Conservation (phyloP, 2,888 invertebrate species). For the Laspeyria flexula region DNA sequence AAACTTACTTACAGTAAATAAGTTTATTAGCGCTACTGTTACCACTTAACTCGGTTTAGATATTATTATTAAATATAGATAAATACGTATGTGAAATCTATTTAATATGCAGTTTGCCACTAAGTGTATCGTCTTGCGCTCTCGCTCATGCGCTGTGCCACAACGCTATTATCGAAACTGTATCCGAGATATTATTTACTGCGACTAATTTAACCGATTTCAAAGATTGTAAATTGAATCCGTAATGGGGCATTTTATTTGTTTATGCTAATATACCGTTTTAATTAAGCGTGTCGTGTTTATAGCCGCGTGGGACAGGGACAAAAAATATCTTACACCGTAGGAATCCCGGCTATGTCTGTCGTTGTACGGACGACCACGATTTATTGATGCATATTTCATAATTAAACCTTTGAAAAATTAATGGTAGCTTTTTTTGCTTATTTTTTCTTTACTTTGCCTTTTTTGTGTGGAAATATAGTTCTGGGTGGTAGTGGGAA, state of each 20-base stretch:
- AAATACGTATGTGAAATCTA: too few species aligned
- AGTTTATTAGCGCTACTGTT: too few species aligned
- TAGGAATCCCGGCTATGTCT: conserved; percentile 63
- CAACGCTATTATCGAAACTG: conserved; percentile 66
- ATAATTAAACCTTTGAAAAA: conserved; percentile 72
- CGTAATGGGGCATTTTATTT: conserved; percentile 85
- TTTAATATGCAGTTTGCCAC: too few species aligned
- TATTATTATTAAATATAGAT: too few species aligned
- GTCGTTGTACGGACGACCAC: conserved; percentile 53
- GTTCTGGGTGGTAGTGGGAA: conserved; percentile 51
- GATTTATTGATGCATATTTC: conserved; percentile 78
- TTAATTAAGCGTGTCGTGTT: conserved; percentile 77
- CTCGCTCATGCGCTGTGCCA: conserved; percentile 31
- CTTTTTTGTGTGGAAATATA: conserved; percentile 39
- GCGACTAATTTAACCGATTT: conserved; percentile 83
- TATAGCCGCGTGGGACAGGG: conserved; percentile 53
- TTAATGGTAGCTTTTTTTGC: conserved; percentile 55
- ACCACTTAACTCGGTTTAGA: too few species aligned
- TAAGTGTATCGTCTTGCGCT: conserved; percentile 10
- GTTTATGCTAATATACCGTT: conserved; percentile 84
- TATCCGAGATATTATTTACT: conserved; percentile 80
- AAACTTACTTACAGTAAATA: too few species aligned
- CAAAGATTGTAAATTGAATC: conserved; percentile 85
- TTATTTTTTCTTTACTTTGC: conserved; percentile 20
- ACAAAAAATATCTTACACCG: conserved; percentile 40